Percentiles rank a stretch among this genome's conserved stretches.
phyloP scores from a whole-genome alignment of 2,888 invertebrate genomes.

The Gymnoscelis rufifasciata region DNA sequence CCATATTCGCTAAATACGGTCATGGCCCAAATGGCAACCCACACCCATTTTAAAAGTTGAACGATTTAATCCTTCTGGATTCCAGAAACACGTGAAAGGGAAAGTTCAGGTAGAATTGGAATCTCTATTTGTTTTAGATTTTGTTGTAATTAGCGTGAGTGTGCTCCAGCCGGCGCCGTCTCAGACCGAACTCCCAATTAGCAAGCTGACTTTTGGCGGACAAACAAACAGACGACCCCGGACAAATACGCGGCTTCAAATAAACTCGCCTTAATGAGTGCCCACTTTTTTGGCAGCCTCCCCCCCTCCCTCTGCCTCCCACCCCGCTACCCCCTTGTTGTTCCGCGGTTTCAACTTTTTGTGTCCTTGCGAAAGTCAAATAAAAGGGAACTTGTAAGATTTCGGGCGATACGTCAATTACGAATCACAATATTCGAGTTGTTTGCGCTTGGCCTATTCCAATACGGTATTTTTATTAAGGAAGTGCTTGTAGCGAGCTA shows the following conservation, averaged over 20 bases:
- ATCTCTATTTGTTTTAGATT: neutral
- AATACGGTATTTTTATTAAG: too few species aligned
- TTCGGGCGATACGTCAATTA: too few species aligned
- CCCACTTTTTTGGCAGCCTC: slow-evolving; percentile 15
- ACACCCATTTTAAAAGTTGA: too few species aligned
- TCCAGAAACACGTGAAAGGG: neutral
- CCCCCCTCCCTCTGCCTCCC: too few species aligned
- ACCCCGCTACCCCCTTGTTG: neutral
- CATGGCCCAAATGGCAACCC: too few species aligned
- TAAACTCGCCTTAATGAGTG: slow-evolving; percentile 18
- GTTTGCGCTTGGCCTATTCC: too few species aligned
- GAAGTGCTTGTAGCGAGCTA: too few species aligned
- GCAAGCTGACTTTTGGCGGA: slow-evolving; percentile 11
- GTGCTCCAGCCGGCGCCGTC: too few species aligned
- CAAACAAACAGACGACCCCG: slow-evolving; percentile 4
- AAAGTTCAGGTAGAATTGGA: too few species aligned
- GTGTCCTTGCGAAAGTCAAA: neutral
- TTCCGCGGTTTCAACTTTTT: neutral
- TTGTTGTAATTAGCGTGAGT: neutral
- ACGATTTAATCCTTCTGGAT: neutral
- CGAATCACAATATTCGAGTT: too few species aligned
- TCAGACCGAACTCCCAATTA: slow-evolving; percentile 13
- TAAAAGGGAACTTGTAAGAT: too few species aligned
- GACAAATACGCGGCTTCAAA: slow-evolving; percentile 15
- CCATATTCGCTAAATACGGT: too few species aligned